Conservation (phyloP, 2,888 invertebrate species). For the Drosophila algonquin region DNA sequence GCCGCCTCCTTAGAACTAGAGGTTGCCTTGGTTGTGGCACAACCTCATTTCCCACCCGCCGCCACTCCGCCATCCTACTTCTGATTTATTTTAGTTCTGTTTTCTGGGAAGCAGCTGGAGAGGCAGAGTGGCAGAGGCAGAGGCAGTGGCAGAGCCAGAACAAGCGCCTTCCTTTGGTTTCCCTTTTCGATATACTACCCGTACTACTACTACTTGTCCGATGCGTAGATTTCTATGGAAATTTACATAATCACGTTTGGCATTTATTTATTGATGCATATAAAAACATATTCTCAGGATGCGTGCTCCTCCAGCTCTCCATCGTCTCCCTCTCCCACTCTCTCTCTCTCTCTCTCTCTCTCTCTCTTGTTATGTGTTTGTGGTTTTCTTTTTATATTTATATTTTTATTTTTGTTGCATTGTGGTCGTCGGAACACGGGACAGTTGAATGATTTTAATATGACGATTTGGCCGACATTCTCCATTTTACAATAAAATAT, state of each 20-base stretch:
- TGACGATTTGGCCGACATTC: conserved; percentile 48
- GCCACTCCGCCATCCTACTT: background rate
- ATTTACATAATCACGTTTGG: conserved; percentile 78
- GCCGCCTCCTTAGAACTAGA: conserved; percentile 11
- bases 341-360: background rate
- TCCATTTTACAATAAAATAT: conserved; percentile 64
- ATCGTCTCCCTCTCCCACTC: background rate
- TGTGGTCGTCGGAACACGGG: conserved; percentile 50
- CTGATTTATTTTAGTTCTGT: conserved; percentile 45
- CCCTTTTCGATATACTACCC: conserved; percentile 36
- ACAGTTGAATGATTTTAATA: conserved; percentile 68
- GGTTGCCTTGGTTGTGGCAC: conserved; percentile 32
- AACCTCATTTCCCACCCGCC: background rate
- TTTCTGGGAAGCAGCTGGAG: conserved; percentile 27
- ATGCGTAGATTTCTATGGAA: conserved; percentile 65
- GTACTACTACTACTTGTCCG: conserved; percentile 7
- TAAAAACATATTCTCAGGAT: conserved; percentile 54
- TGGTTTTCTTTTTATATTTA: conserved; percentile 34
- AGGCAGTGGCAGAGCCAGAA: too few relatives aligned
- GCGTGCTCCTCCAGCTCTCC: conserved; percentile 9
- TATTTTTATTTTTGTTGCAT: conserved; percentile 4
- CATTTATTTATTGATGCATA: conserved; percentile 78
- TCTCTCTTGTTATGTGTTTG: conserved; percentile 15
- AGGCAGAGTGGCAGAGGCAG: too few relatives aligned
- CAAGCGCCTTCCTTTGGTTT: conserved; percentile 25